Conservation (phyloP, 2,888 invertebrate species). For the Spilarctia lutea region DNA sequence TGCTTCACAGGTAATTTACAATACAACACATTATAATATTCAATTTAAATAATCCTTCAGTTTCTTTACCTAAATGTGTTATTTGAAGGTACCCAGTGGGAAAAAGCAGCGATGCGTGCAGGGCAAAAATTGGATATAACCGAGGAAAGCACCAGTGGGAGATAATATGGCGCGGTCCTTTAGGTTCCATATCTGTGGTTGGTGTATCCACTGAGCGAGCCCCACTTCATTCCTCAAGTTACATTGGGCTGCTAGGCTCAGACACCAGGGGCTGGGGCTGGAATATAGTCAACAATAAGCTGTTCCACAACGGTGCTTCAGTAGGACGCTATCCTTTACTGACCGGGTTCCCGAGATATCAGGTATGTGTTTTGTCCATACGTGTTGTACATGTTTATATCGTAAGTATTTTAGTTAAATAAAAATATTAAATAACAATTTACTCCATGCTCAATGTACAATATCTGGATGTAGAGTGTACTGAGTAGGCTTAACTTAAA, state of each 20-base stretch:
- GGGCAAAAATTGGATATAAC: conserved; percentile 96
- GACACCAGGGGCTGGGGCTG: conserved; percentile 99
- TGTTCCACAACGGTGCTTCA: conserved; percentile 98
- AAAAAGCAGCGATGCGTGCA: conserved; percentile 98
- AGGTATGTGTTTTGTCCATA: conserved; percentile 85
- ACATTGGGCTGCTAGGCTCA: conserved; percentile 97
- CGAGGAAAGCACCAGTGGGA: conserved; percentile 99
- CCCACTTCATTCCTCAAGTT: conserved; percentile 96
- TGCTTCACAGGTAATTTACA: conserved; percentile 91
- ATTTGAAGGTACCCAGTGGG: conserved; percentile 96
- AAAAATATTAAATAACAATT: no score
- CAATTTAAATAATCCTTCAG: background rate
- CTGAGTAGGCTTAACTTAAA: no score
- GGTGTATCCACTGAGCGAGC: conserved; percentile 98
- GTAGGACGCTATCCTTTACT: conserved; percentile 97
- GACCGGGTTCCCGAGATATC: conserved; percentile 99
- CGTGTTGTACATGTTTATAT: background rate
- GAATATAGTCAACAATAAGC: conserved; percentile 99
- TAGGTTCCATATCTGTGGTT: conserved; percentile 99
- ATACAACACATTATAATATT: background rate
- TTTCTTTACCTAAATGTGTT: conserved; percentile 7
- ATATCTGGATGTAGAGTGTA: no score
- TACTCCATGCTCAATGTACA: no score
- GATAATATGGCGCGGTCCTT: conserved; percentile 99
- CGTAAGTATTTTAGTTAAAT: background rate